Evolutionary conservation across 2,888 invertebrate genomes (phyloP), one percentile per base, ranked within the genome.

Genomic region (Eilema caniola): DNA sequence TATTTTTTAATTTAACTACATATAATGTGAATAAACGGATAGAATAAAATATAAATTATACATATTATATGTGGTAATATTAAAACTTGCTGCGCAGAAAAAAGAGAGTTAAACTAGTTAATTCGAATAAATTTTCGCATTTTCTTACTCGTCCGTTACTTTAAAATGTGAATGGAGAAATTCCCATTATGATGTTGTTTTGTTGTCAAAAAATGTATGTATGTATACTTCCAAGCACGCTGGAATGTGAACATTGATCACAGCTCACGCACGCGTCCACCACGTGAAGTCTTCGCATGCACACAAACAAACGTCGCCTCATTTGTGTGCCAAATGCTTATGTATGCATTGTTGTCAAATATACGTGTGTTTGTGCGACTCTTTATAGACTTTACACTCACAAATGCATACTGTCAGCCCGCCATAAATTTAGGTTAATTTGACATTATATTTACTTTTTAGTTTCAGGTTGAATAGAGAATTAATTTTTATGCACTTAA

Each of bases 181-280:
- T 75, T 74, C 69, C 67, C 60, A 69, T 66, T 57, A 71, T 69
- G 73, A 73, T 74, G 75, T 74, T 65, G 72, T 67, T 61, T 75
- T 72, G 71, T 75, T 75, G 74, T 83, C 78, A 76, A 74, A 77
- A 76, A 75, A 74, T 77, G 75, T 82, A 81, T 81, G 73, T 73
- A 75, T 67, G 11, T 72, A 73, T 80, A 81, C 80, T 79, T 78
- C 84, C 83, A 87, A 88, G 87, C 88, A 88, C 90, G 88, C 86
- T 78, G 93, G 93, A 93, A 93, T 93, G 92, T 91, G 89, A 88
- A 88, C 92, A 87, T 88, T 88, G 91, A 93, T 93, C 94, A 61
- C 20, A 20, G 60, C 61, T 16, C 31, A 20, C 61, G 61, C 61
- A 93, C 87, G 88, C 89, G 89, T 81, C 73, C 83, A 84, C 83